Conservation (phyloP, 2,113 vertebrate genomes). For the Mungos mungo region DNA sequence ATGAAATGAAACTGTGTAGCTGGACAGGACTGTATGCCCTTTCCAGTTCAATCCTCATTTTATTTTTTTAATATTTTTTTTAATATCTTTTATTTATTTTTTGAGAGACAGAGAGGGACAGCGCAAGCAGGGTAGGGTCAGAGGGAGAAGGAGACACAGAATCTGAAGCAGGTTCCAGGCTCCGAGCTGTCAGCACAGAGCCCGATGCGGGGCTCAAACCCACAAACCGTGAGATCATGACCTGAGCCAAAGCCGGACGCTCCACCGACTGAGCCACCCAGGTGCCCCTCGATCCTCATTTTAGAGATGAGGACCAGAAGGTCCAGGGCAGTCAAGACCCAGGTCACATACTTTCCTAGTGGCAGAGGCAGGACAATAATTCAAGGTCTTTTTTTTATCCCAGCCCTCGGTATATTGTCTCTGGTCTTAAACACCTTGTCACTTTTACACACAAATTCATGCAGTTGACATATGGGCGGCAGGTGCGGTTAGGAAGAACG, state of each 20-base stretch:
- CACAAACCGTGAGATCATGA: no score
- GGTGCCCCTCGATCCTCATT: neutral
- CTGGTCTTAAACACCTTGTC: neutral
- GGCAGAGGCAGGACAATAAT: neutral
- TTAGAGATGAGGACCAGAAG: neutral
- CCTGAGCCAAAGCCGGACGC: no score
- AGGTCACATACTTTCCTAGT: neutral
- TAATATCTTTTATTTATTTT: no score
- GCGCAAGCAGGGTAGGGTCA: no score
- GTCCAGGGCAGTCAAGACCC: neutral
- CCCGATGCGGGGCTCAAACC: no score
- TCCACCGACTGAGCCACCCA: no score
- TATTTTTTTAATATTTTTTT: no score
- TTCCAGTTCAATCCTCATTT: neutral
- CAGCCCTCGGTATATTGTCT: neutral
- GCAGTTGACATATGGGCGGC: fast-evolving
- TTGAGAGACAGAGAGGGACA: no score
- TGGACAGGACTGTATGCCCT: neutral
- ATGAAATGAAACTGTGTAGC: neutral
- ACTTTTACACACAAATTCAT: neutral
- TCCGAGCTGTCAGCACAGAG: no score
- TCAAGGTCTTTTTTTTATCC: neutral
- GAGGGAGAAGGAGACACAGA: no score
- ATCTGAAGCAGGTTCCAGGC: no score
- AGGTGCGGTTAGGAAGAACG: neutral